Conservation (phyloP, 1,140 invertebrate genomes). For the Brachionus sp. region DNA sequence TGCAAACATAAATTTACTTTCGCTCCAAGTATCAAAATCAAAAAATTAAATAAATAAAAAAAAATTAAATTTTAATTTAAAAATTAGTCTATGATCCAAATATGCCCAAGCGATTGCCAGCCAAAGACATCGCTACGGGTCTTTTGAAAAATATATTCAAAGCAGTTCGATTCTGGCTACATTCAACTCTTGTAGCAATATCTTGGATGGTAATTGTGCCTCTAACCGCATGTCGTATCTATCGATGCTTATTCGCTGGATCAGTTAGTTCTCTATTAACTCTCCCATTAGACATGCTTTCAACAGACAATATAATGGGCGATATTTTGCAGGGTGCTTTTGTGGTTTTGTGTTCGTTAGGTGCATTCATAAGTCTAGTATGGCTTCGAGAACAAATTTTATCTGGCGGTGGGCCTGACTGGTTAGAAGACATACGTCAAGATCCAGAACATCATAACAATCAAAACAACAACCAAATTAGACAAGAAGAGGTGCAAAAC, state of each 20-base stretch:
- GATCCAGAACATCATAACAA: not conserved
- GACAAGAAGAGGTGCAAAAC: not conserved
- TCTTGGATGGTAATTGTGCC: conserved; percentile 98
- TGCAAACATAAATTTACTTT: conserved; percentile 97
- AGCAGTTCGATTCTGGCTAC: conserved; percentile 89
- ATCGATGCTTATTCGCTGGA: conserved; percentile 82
- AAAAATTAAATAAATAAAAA: not conserved
- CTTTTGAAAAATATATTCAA: conserved; percentile 80
- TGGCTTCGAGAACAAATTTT: conserved; percentile 97
- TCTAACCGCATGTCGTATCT: conserved; percentile 87
- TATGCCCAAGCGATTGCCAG: conserved; percentile 85
- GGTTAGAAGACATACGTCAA: conserved; percentile 71
- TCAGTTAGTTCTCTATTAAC: conserved; percentile 74
- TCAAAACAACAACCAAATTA: conserved; percentile 47
- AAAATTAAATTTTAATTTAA: not conserved
- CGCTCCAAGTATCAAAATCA: conserved; percentile 76
- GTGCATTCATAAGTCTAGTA: conserved; percentile 87
- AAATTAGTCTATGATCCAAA: conserved; percentile 83
- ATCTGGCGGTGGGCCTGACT: conserved; percentile 90
- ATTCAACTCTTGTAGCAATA: conserved; percentile 87
- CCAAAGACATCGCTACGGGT: conserved; percentile 82
- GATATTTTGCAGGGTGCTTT: conserved; percentile 94
- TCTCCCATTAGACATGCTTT: conserved; percentile 83
- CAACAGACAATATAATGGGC: conserved; percentile 82
- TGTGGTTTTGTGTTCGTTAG: conserved; percentile 90